A percentile compares a stretch with the other conserved stretches of the same genome.
phyloP scores from a whole-genome alignment of 1,140 invertebrate species.

The Theocolax elegans region DNA sequence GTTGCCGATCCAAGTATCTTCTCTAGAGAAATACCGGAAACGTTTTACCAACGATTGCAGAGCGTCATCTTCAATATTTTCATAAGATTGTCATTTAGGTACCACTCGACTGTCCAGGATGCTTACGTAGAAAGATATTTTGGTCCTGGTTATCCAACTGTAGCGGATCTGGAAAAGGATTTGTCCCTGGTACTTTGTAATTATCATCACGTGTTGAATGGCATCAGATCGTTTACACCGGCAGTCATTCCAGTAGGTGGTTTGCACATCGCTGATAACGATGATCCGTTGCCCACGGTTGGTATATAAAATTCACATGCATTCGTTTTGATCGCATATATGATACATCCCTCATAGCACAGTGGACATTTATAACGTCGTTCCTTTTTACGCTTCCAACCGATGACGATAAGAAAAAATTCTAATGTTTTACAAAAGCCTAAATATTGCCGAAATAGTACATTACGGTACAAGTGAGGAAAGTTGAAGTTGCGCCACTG shows the following conservation, averaged over 20 bases:
- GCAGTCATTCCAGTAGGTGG: slow-evolving; percentile 72
- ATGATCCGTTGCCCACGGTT: no score
- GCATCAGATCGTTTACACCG: slow-evolving; percentile 64
- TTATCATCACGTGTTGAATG: slow-evolving; percentile 67
- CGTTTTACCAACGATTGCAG: slow-evolving; percentile 57
- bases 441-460: no score
- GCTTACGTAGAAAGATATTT: slow-evolving; percentile 58
- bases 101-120: slow-evolving; percentile 43
- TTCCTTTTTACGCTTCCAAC: no score
- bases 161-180: slow-evolving; percentile 62
- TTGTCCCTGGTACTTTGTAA: slow-evolving; percentile 69
- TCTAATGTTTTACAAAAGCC: no score
- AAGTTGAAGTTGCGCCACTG: no score
- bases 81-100: slow-evolving; percentile 40
- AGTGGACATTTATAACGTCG: no score
- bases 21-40: slow-evolving; percentile 73
- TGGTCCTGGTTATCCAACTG: slow-evolving; percentile 52
- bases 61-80: neutral
- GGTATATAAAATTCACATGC: no score
- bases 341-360: no score
- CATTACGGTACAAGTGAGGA: no score
- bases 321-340: no score
- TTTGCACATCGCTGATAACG: slow-evolving; percentile 62
- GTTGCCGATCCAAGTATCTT: slow-evolving; percentile 68
- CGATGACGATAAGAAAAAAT: no score